Base-by-base conservation (phyloP, 2,113 vertebrate genomes). In the Hippocampus mohnikei region DNA sequence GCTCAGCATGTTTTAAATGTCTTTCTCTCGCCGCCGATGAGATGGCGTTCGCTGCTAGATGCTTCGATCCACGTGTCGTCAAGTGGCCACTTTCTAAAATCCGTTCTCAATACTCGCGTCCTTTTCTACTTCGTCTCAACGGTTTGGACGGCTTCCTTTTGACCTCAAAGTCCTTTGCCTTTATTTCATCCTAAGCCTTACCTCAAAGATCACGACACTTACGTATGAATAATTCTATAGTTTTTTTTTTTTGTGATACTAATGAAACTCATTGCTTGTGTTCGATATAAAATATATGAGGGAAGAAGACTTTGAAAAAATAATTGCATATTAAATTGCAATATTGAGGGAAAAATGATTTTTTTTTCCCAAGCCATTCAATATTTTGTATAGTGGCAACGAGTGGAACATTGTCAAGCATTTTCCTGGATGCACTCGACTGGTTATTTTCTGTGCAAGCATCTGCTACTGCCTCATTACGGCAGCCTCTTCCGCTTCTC, bases 1-100 rank as follows among this genome's bases (percentile, higher is more conserved):
- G 58, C 77, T 68, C 41, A 48, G 70, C 15, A 41, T 66, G 78
- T 82, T 81, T 78, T 37, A 67, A 77, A 65, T 60, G 50, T 53
- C 52, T 65, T 79, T 83, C 60, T 72, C 50, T 75, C 33, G 11
- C n/a, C 55, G 29, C 66, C 1, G 29, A 25, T 66, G 59, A 61
- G 67, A 69, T 13, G 3, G 25, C 72, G 50, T 46, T 70, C 46
- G 69, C 58, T 68, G 50, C 8, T 41, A 53, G 52, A 40, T 9
- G 12, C 33, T 41, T 74, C 27, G 63, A 48, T 74, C 59, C 64
- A 44, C 63, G 69, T 37, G 33, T 37, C 33, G 33, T 37, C 33
- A 37, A 37, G 5, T 37, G 33, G 33, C 5, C 33, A 37, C 33
- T 37, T 37, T 61, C 9, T 27, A 2, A 27, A 20, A 61, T 61